Evolutionary conservation across 2,797 vertebrate species (phyloP).

Genomic region (Ispidina lecontei): DNA sequence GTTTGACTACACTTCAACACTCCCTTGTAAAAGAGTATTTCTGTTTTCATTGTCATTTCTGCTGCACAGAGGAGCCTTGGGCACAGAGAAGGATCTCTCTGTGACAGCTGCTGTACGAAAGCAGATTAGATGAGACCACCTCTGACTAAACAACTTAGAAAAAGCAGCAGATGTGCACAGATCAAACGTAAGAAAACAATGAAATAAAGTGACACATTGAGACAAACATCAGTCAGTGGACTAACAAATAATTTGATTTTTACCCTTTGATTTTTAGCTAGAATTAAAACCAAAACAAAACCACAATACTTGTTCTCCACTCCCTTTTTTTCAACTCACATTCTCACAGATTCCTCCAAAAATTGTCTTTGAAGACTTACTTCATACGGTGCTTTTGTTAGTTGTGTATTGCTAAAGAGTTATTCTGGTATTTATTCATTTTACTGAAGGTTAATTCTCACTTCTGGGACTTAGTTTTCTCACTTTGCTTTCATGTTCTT

Average conservation of each 20-base stretch:
- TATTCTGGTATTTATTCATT: background rate
- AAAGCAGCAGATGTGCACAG: background rate
- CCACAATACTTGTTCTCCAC: background rate
- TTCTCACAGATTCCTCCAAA: background rate
- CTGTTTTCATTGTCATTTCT: background rate
- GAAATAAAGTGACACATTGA: conserved; percentile 10
- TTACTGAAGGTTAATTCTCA: conserved; percentile 19
- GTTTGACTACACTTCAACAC: background rate
- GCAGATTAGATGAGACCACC: conserved; percentile 1
- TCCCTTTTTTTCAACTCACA: background rate
- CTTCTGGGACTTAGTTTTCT: background rate
- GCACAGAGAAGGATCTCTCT: background rate
- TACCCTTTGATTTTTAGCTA: background rate
- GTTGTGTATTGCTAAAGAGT: background rate
- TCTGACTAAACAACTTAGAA: conserved; percentile 12
- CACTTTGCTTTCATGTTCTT: background rate
- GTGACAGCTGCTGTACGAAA: background rate
- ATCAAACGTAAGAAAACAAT: conserved; percentile 42
- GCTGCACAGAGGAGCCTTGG: background rate
- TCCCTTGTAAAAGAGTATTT: background rate
- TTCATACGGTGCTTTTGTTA: background rate
- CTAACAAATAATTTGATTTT: conserved; percentile 20
- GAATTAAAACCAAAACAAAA: background rate
- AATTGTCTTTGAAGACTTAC: background rate
- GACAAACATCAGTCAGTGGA: background rate